Base-by-base conservation (phyloP, 2,113 vertebrate genomes). In the Ceyx margarethae region DNA sequence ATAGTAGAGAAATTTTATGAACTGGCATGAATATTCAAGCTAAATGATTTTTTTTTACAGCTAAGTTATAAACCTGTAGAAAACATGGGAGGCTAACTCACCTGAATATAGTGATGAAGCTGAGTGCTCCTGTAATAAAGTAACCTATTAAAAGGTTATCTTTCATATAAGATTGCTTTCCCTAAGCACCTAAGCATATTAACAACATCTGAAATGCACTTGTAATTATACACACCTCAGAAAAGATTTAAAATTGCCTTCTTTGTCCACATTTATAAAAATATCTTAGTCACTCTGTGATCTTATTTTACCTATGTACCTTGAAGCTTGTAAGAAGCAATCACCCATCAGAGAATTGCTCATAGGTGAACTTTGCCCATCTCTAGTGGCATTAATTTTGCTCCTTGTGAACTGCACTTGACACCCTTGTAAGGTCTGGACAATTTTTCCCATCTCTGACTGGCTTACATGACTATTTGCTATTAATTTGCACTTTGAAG, bases 131-230 rank as follows among this genome's bases (percentile, higher is more conserved):
- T 83, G 69, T 89, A 94, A 95, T 97, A 91, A 96, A 95, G 58
- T 74, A 88, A 97, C 93, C 91, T 96, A 96, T 91, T 92, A 88
- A 95, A 97, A 96, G 90, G 95, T 92, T 97, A 97, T 97, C 95
- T 97, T 96, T 97, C 94, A 87, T 93, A 92, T 93, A 90, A 93
- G 93, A 95, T 94, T 94, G 95, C 94, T 96, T 97, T 96, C 95
- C 85, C 93, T 95, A 89, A 96, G 95, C 96, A 95, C 91, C 97
- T 96, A 94, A 96, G 90, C 96, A 97, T 96, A 95, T 97, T 97
- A 97, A 95, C 95, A 90, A 81, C 81, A 94, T 93, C 68, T 87
- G 77, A 95, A 96, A 95, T 85, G 92, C 75, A 80, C 92, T 96
- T 96, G 95, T 96, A 95, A 97, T 97, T 97, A 96, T 94, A 94